Evolutionary conservation across 2,113 vertebrate species (phyloP), one percentile per base, ranked within the genome.

Genomic region (Clarias batrachus): DNA sequence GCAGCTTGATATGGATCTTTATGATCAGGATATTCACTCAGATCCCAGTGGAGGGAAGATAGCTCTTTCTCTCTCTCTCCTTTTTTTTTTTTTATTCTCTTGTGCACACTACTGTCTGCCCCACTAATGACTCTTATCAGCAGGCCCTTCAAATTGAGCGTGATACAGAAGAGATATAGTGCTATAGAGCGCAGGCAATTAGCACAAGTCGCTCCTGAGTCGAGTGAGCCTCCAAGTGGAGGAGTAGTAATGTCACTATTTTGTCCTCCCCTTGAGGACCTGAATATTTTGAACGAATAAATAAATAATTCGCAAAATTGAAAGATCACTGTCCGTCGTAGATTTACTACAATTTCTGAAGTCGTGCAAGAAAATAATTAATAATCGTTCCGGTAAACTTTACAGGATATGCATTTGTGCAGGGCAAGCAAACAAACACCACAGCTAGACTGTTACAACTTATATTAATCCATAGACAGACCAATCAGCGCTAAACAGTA

Each of bases 71-170:
- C 71, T 74, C 37, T 48, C 71, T 48, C 19, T 60, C 76, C 4
- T 54, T 57, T n/a, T 77, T 30, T 70, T 30, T 70, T 30, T 71
- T 14, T 71, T 19, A 21, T 8, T 74, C 52, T 57, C 63, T 37
- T 33, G 1, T 70, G 56, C 56, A 60, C 70, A 52, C 80, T 83
- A 78, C 81, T 87, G 86, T 87, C 86, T 83, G 86, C 76, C 81
- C 86, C 30, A 68, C 85, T 86, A 86, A 86, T 86, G 85, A 86
- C 85, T 86, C 80, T 86, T 86, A 86, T 86, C 85, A 86, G 85
- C 76, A 78, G 56, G 65, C 80, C 76, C 85, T 81, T 71, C 66
- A 86, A 86, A 86, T 41, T 60, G 78, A 73, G 48, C 78, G 25
- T 71, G 79, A 81, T 86, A 80, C 78, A 86, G 56, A 56, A 86